A percentile compares a stretch with the other conserved stretches of the same genome.
Evolutionary conservation across 2,113 vertebrate genomes (phyloP).

Genomic region (Lepus europaeus): DNA sequence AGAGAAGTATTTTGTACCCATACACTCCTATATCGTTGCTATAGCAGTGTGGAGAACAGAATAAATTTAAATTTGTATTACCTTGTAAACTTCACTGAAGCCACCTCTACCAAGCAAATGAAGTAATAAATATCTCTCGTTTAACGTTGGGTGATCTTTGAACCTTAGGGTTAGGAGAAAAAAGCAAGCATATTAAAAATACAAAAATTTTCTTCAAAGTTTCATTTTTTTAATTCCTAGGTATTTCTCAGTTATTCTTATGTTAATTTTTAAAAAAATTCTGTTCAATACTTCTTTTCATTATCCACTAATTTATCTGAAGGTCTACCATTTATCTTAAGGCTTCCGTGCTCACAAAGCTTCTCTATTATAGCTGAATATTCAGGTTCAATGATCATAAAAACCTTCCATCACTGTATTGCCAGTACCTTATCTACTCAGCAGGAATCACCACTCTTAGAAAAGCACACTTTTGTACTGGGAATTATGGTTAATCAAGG

Average conservation of each 20-base stretch:
- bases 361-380: constrained; percentile 33
- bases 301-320: neutral
- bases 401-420: neutral
- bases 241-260: neutral
- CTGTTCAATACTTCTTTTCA: neutral
- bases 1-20: constrained; percentile 57
- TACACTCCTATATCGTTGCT: neutral
- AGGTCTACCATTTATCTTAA: neutral
- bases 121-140: constrained; percentile 97
- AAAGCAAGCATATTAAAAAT: constrained; percentile 58
- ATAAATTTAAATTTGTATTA: constrained; percentile 79
- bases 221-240: neutral
- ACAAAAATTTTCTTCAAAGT: neutral
- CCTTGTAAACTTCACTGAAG: constrained; percentile 99
- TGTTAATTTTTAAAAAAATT: constrained; percentile 4
- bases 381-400: constrained; percentile 40
- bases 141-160: constrained; percentile 99
- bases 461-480: constrained; percentile 58
- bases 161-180: constrained; percentile 89
- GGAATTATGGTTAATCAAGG: constrained; percentile 11
- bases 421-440: neutral
- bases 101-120: constrained; percentile 98
- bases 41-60: constrained; percentile 54
- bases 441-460: constrained; percentile 39
- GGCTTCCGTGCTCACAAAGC: neutral